A percentile compares a stretch with the other conserved stretches of the same genome.
Conservation (phyloP, 2,888 invertebrate genomes). For the Apoda limacodes region DNA sequence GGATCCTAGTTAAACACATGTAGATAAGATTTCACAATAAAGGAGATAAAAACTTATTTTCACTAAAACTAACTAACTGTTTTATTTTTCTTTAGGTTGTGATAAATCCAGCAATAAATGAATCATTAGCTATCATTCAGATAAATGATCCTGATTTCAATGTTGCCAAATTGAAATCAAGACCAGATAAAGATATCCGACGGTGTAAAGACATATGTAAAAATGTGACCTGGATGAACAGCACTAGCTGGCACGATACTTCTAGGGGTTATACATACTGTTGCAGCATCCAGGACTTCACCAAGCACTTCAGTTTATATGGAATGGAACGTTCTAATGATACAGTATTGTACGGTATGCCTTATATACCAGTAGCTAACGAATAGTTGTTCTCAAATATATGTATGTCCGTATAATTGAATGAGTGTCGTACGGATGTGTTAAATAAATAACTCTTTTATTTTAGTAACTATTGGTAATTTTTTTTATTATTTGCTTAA, state of each 20-base stretch:
- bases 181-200: too few species aligned
- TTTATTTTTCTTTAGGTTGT: slow-evolving; percentile 30
- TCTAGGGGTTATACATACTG: slow-evolving; percentile 35
- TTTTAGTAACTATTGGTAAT: too few species aligned
- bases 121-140: slow-evolving; percentile 39
- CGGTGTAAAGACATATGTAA: slow-evolving; percentile 34
- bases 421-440: too few species aligned
- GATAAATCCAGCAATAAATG: slow-evolving; percentile 23
- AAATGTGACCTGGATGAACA: slow-evolving; percentile 29
- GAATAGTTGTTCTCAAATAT: too few species aligned
- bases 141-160: slow-evolving; percentile 36
- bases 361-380: too few species aligned
- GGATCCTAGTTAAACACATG: background rate
- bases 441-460: too few species aligned
- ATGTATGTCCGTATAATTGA: too few species aligned
- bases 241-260: slow-evolving; percentile 26
- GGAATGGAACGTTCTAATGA: too few species aligned
- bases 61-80: slow-evolving; percentile 1
- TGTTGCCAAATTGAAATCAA: too few species aligned
- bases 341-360: too few species aligned
- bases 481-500: too few species aligned
- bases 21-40: background rate
- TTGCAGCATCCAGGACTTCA: slow-evolving; percentile 31
- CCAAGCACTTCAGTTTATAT: slow-evolving; percentile 24
- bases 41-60: background rate